These are phyloP conservation scores for Rhodeus uyekii DNA, from an alignment of 2,797 vertebrate species.

Conservation along the genomic window DNA sequence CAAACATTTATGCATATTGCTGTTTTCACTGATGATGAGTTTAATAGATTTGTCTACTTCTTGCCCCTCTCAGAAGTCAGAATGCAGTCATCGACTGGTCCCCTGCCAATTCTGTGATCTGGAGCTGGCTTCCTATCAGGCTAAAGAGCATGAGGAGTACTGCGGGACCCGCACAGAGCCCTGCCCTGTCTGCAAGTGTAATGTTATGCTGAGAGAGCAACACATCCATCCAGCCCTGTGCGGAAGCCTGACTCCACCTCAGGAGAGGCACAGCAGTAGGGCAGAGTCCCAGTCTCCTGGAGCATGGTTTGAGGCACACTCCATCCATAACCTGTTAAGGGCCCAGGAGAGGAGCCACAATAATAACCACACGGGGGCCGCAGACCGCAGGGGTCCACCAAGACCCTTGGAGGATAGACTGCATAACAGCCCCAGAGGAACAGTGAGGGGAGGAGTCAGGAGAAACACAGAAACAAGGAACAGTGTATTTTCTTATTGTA, in stretches of 20 bases:
- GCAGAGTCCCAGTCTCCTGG: conserved; percentile 64
- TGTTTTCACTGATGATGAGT: not conserved
- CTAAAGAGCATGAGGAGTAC: conserved; percentile 90
- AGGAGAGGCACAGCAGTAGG: conserved; percentile 71
- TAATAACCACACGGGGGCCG: conserved; percentile 65
- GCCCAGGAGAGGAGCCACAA: conserved; percentile 73
- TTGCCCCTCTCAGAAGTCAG: conserved; percentile 62
- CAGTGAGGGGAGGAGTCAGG: conserved; percentile 60
- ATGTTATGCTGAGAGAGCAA: conserved; percentile 87
- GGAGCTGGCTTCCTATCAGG: conserved; percentile 84
- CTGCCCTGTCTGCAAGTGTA: conserved; percentile 82
- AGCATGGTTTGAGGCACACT: conserved; percentile 73
- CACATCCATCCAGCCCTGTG: conserved; percentile 83
- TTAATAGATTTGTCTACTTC: not conserved
- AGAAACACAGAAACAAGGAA: conserved; percentile 66
- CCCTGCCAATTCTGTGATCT: conserved; percentile 91
- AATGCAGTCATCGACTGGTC: conserved; percentile 85
- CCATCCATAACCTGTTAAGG: conserved; percentile 69
- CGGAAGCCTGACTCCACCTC: conserved; percentile 69
- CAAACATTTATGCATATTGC: not conserved
- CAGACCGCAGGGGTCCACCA: conserved; percentile 64
- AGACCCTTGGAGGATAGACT: conserved; percentile 67
- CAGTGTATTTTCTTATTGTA: conserved; percentile 73
- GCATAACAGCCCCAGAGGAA: conserved; percentile 63
- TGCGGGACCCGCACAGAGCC: conserved; percentile 92